Evolutionary conservation across 2,797 vertebrate species (phyloP), one percentile per base, ranked within the genome.

Genomic region (Rhabdophis nuchalis): DNA sequence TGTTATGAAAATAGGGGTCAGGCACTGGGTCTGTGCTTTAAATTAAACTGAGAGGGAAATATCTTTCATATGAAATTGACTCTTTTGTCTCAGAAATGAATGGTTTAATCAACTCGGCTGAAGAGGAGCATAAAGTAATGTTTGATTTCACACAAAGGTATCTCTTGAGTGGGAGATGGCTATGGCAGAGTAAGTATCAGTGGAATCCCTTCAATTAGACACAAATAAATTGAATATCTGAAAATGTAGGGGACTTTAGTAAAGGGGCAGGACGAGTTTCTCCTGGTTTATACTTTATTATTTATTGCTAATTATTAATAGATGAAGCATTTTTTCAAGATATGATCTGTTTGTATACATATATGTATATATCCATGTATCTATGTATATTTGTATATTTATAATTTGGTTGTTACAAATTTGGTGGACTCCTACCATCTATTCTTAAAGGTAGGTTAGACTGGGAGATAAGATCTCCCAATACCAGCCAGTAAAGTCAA

Each of bases 1-100:
- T 97, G 97, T 97, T 98, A 97, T 96, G 97, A 98, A 98, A 97
- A 98, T 97, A 97, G 97, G 96, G 97, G 97, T 98, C 97, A 97
- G 96, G 96, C 89, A 93, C 95, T 97, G 96, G 95, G 96, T 93
- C 95, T 93, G 94, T n/a, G 90, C 96, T 97, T 97, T 97, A 97
- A 97, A 97, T 98, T 97, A 97, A 97, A 97, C 93, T 50, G 52
- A 95, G 95, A 95, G 89, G 94, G 82, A 96, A 97, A 96, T 95
- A 96, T 96, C 96, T 97, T 97, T 98, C 96, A 97, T 93, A 93
- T 89, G 95, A 97, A 98, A 97, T 96, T 95, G 97, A 97, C 96
- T 97, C 96, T 97, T 97, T 97, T 98, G 96, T 97, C 97, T 97
- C 96, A 96, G 97, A 97, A 97, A 98, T 97, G 96, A 97, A 97